These are phyloP conservation scores for Cynocephalus volans DNA, from an alignment of 2,113 vertebrate species.

Conservation along the genomic window DNA sequence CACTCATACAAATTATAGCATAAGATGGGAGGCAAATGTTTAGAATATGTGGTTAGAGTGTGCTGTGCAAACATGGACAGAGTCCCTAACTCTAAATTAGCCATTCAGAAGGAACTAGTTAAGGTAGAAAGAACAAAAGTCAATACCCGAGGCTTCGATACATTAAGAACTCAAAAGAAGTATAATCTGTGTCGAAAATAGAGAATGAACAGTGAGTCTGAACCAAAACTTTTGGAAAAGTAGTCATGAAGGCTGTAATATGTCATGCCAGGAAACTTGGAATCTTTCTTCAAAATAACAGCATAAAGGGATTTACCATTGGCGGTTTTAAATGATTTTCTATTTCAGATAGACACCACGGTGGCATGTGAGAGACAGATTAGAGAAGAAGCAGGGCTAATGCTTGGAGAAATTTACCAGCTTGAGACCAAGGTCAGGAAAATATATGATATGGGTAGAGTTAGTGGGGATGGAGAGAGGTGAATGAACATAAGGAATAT, in stretches of 20 bases:
- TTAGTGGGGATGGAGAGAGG: not conserved
- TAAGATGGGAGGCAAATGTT: no score
- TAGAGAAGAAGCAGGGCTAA: not conserved
- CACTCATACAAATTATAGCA: not conserved
- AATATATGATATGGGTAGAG: no score
- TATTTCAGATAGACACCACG: not conserved
- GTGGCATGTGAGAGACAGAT: no score
- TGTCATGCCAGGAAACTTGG: not conserved
- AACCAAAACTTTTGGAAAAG: not conserved
- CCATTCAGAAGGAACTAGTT: not conserved
- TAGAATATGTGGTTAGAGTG: not conserved
- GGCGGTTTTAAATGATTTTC: not conserved
- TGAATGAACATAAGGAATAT: no score
- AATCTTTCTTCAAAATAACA: not conserved
- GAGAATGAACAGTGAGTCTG: not conserved
- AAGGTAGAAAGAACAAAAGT: not conserved
- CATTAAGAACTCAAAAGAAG: not conserved
- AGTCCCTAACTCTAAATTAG: no score
- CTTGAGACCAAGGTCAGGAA: not conserved
- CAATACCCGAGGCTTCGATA: no score
- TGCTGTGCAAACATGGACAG: not conserved
- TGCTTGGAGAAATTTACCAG: no score
- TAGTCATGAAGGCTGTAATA: not conserved
- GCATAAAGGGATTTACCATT: not conserved
- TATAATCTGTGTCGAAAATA: not conserved